Conservation (phyloP, 2,888 invertebrate species). For the Drosophila emarginata region DNA sequence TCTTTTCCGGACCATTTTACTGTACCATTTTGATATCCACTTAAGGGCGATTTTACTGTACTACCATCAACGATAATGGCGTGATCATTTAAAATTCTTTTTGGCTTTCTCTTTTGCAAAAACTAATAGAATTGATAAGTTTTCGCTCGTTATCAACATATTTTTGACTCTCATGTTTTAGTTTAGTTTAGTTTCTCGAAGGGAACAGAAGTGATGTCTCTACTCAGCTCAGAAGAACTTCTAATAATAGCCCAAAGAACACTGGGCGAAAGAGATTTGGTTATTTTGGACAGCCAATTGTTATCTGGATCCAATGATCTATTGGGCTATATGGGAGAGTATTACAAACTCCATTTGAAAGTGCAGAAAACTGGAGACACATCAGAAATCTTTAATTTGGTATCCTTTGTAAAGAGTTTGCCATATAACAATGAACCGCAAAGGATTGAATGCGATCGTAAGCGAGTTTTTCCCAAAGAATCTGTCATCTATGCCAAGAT, state of each 20-base stretch:
- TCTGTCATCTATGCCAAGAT: constrained; percentile 64
- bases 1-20: too few species aligned
- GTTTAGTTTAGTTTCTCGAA: background rate
- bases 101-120: background rate
- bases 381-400: constrained; percentile 20
- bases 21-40: too few species aligned
- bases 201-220: constrained; percentile 28
- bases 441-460: constrained; percentile 69
- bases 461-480: constrained; percentile 76
- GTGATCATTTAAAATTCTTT: background rate
- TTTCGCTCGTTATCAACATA: background rate
- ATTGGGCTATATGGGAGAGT: constrained; percentile 80
- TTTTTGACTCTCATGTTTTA: background rate
- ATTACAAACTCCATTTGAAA: constrained; percentile 67
- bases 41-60: too few species aligned
- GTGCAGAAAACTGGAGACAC: constrained; percentile 1
- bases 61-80: background rate
- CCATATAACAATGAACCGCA: constrained; percentile 69
- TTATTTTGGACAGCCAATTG: constrained; percentile 50
- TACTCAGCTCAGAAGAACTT: constrained; percentile 64
- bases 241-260: constrained; percentile 59
- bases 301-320: constrained; percentile 61
- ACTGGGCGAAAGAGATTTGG: constrained; percentile 45
- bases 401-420: constrained; percentile 76
- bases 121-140: background rate